Evolutionary conservation across 2,888 invertebrate species (phyloP).

Genomic region (Smittia sp.): DNA sequence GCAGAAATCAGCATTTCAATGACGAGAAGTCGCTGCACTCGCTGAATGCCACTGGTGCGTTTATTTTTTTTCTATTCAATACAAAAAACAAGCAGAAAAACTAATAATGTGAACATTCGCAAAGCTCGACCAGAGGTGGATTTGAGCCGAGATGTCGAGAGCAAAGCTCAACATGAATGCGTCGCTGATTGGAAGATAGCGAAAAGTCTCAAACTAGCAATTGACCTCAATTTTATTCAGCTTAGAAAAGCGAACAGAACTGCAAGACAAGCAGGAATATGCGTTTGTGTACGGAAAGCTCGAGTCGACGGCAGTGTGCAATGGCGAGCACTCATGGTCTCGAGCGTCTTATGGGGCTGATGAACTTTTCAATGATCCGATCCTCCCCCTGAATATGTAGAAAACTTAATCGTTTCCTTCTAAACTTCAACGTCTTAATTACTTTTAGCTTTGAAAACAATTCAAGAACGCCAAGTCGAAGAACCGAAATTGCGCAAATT

Average conservation of each 20-base stretch:
- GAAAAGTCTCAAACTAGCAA: conserved; percentile 17
- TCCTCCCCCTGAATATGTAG: not conserved
- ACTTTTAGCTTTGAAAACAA: too few species aligned
- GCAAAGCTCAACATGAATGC: not conserved
- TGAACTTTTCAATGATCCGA: not conserved
- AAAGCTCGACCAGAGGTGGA: not conserved
- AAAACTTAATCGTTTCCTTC: not conserved
- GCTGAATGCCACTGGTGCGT: not conserved
- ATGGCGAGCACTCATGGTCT: not conserved
- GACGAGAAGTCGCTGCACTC: conserved; percentile 28
- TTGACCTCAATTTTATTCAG: conserved; percentile 17
- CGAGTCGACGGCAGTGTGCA: not conserved
- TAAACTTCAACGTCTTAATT: not conserved
- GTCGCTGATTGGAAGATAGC: not conserved
- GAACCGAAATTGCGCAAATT: not conserved
- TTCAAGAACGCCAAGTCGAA: not conserved
- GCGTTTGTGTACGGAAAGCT: not conserved
- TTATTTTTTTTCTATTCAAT: not conserved
- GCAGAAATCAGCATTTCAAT: conserved; percentile 15
- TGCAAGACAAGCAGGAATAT: not conserved
- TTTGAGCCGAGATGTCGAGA: not conserved
- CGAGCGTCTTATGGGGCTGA: not conserved
- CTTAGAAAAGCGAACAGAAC: not conserved
- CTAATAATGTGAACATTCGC: not conserved
- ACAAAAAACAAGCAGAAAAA: not conserved